These are phyloP conservation scores for Poecile atricapillus DNA, from an alignment of 2,113 vertebrate genomes.

Conservation along the genomic window DNA sequence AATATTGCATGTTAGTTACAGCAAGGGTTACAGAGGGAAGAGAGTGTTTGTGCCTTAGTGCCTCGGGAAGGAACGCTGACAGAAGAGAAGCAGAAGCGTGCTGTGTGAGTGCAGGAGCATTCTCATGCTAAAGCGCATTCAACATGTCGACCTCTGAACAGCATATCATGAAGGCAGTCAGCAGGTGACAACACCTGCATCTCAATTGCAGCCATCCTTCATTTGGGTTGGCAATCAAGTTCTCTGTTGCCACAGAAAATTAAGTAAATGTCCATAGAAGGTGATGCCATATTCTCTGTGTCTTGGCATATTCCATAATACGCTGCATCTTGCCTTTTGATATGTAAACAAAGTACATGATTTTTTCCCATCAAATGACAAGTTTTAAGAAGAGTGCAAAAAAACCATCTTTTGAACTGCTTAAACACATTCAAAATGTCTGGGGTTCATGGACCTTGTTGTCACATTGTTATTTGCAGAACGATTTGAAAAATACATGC, in stretches of 20 bases:
- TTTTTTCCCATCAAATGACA: slow-evolving; percentile 36
- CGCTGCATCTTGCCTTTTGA: slow-evolving; percentile 52
- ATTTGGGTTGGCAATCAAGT: slow-evolving; percentile 34
- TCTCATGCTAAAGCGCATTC: slow-evolving; percentile 14
- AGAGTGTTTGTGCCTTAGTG: background rate
- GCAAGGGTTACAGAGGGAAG: slow-evolving; percentile 15
- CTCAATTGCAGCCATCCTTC: slow-evolving; percentile 20
- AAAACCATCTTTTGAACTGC: background rate
- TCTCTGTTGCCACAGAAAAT: slow-evolving; percentile 44
- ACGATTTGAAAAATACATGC: slow-evolving; percentile 66
- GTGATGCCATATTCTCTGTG: slow-evolving; percentile 37
- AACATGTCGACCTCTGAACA: background rate
- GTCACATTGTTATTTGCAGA: slow-evolving; percentile 69
- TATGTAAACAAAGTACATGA: slow-evolving; percentile 60
- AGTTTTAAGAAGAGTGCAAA: slow-evolving; percentile 43
- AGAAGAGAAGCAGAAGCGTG: slow-evolving; percentile 45
- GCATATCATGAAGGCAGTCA: slow-evolving; percentile 50
- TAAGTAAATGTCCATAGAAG: slow-evolving; percentile 6
- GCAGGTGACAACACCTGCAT: slow-evolving; percentile 11
- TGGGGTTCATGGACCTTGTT: slow-evolving; percentile 74
- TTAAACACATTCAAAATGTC: slow-evolving; percentile 55
- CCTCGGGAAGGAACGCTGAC: background rate
- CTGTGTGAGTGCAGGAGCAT: background rate
- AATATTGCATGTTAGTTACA: slow-evolving; percentile 57
- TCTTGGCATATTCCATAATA: slow-evolving; percentile 54